These are phyloP conservation scores for Hermetia illucens DNA, from an alignment of 1,140 invertebrate genomes.

Conservation along the genomic window DNA sequence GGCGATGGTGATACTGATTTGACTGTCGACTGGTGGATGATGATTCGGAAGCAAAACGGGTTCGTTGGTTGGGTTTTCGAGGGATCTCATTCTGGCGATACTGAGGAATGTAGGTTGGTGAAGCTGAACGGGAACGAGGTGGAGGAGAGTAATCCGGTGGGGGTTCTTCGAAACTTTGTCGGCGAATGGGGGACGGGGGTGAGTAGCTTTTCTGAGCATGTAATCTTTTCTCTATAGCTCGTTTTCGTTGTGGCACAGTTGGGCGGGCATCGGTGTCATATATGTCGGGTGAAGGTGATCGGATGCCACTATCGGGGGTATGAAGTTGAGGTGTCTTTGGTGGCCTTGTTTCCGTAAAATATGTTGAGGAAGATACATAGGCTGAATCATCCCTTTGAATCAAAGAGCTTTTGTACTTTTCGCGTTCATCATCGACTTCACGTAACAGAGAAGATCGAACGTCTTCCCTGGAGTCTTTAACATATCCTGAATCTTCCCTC, in stretches of 20 bases:
- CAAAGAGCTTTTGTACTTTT: slow-evolving; percentile 15
- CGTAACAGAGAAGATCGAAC: neutral
- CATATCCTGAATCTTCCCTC: slow-evolving; percentile 9
- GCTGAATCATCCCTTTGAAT: slow-evolving; percentile 37
- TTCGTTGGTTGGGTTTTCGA: slow-evolving; percentile 48
- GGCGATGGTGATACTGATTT: slow-evolving; percentile 28
- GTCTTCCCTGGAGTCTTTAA: slow-evolving; percentile 7
- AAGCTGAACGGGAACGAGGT: slow-evolving; percentile 34
- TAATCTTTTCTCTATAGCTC: slow-evolving; percentile 29
- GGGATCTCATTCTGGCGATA: slow-evolving; percentile 21
- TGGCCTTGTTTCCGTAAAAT: slow-evolving; percentile 6
- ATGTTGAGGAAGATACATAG: slow-evolving; percentile 36
- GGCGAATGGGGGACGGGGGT: neutral
- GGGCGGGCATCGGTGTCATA: slow-evolving; percentile 9
- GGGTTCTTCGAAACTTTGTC: slow-evolving; percentile 31
- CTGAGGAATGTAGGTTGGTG: slow-evolving; percentile 26
- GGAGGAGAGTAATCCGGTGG: slow-evolving; percentile 56
- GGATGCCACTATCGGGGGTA: slow-evolving; percentile 6
- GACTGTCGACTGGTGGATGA: slow-evolving; percentile 33
- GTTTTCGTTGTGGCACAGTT: slow-evolving; percentile 29
- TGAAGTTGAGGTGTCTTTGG: slow-evolving; percentile 2
- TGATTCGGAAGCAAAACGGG: slow-evolving; percentile 43
- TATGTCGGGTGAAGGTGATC: slow-evolving; percentile 4
- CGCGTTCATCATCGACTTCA: slow-evolving; percentile 16
- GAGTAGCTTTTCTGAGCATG: neutral